A percentile compares a stretch with the other conserved stretches of the same genome.
Evolutionary conservation across 2,113 vertebrate species (phyloP).

Genomic region (Xenus cinereus): DNA sequence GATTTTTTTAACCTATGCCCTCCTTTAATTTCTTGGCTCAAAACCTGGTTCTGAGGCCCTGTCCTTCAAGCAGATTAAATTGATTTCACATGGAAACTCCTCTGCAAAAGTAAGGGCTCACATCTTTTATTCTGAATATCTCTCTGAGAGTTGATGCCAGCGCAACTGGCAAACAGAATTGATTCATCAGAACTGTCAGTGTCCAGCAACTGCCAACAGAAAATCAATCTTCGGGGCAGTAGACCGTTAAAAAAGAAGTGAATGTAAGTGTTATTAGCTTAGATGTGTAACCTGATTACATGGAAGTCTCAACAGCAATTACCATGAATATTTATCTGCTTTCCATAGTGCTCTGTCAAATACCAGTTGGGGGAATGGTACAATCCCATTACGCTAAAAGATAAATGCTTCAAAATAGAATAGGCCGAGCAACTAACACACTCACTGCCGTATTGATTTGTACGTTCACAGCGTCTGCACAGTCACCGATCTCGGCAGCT

Average conservation of each 20-base stretch:
- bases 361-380: neutral
- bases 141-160: neutral
- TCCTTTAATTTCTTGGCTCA: neutral
- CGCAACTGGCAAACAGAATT: neutral
- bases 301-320: neutral
- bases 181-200: neutral
- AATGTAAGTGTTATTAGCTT: conserved; percentile 6
- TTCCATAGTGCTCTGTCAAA: conserved; percentile 20
- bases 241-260: neutral
- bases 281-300: conserved; percentile 7
- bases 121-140: neutral
- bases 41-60: neutral
- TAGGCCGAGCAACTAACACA: neutral
- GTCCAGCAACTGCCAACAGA: neutral
- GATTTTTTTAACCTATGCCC: neutral
- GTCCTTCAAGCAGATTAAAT: neutral
- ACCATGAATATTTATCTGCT: conserved; percentile 23
- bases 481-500: neutral
- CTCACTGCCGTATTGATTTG: neutral
- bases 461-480: neutral
- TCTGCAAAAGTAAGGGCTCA: neutral
- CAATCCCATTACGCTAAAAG: neutral
- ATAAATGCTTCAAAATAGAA: conserved; percentile 13
- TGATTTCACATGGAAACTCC: neutral
- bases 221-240: conserved; percentile 38